phyloP scores from a whole-genome alignment of 2,113 vertebrate species.

The Halcyon malimbica region DNA sequence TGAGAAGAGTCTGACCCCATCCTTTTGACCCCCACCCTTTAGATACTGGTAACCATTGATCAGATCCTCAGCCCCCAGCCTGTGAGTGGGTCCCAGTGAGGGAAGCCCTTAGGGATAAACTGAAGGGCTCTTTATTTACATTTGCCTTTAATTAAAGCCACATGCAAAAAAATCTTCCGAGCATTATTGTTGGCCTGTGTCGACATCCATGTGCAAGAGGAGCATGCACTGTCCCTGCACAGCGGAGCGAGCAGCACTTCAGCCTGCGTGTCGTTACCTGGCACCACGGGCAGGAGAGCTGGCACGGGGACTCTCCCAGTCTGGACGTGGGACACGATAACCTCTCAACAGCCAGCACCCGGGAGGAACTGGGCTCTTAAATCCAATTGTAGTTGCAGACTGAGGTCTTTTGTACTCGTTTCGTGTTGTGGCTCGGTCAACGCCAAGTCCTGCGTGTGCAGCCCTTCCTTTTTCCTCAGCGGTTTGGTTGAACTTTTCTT shows the following conservation, averaged over 20 bases:
- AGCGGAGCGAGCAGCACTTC: accelerated
- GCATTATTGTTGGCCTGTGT: accelerated
- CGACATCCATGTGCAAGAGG: accelerated
- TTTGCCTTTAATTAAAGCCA: not conserved
- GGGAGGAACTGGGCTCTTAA: not conserved
- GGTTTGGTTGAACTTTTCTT: not conserved
- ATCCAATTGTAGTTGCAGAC: not conserved
- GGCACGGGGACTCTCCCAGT: accelerated
- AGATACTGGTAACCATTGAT: no score
- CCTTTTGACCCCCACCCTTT: no score
- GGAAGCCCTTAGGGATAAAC: not conserved
- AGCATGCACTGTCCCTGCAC: not conserved
- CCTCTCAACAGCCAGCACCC: not conserved
- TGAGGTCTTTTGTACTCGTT: not conserved
- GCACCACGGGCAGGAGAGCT: accelerated
- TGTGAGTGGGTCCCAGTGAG: accelerated
- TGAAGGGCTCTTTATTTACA: not conserved
- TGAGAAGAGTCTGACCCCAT: no score
- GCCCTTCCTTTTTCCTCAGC: not conserved
- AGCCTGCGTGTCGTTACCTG: accelerated
- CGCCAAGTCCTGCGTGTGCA: not conserved
- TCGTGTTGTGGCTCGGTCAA: not conserved
- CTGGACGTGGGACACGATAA: not conserved
- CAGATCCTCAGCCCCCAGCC: not conserved
- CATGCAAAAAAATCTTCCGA: not conserved